A percentile compares a stretch with the other conserved stretches of the same genome.
phyloP scores from a whole-genome alignment of 2,113 vertebrate genomes.

The Isichthys henryi region DNA sequence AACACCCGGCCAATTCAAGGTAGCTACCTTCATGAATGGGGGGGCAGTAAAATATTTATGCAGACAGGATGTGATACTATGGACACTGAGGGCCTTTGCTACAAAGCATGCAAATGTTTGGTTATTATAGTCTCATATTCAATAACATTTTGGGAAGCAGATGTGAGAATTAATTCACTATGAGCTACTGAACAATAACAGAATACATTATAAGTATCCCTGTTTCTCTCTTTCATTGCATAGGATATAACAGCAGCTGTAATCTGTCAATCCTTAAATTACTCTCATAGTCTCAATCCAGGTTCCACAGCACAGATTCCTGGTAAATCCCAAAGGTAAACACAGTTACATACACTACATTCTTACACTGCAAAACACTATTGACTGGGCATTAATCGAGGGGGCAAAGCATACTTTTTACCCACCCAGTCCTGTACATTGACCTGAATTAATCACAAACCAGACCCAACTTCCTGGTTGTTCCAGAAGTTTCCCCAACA shows the following conservation, averaged over 20 bases:
- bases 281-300: neutral
- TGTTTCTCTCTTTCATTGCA: neutral
- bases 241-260: neutral
- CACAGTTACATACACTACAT: neutral
- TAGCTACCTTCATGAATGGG: neutral
- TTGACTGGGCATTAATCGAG: neutral
- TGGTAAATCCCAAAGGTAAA: neutral
- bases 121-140: neutral
- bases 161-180: neutral
- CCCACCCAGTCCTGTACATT: neutral
- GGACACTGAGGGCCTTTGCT: neutral
- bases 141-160: neutral
- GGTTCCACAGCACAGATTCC: neutral
- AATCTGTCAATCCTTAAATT: neutral
- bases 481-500: neutral
- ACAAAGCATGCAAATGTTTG: neutral
- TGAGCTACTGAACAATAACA: neutral
- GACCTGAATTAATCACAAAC: neutral
- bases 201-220: neutral
- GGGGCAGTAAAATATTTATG: slow-evolving; percentile 4
- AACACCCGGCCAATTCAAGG: neutral
- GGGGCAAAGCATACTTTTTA: neutral
- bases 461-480: neutral
- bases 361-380: neutral
- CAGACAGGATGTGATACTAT: neutral